Base-by-base conservation (phyloP, 2,797 vertebrate species). In the Cyclopterus lumpus region DNA sequence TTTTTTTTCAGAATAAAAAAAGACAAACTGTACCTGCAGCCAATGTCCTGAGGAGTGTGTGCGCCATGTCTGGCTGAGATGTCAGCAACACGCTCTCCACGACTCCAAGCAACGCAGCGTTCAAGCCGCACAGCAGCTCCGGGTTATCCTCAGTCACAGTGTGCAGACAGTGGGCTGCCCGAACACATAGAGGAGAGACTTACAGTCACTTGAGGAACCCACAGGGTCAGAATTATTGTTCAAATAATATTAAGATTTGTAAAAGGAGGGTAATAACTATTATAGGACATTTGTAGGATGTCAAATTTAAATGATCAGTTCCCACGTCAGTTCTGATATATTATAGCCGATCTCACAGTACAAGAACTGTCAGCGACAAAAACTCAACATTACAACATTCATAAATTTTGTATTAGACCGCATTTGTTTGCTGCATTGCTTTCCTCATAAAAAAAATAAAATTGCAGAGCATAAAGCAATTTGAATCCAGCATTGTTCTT, bases 71-170 rank as follows among this genome's bases (percentile, higher is more conserved):
- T 16, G 70, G 84, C 67, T 95, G 93, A 8, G 96, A 87, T 14
- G 95, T 94, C 65, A 96, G 67, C 90, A 99, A 88, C 69, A 95
- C 92, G 0, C 85, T 93, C 82, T 99, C 98, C 85, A 99, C 84
- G 5, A 94, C 86, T 34, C 92, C 89, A 0, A 97, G 82, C 38
- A 94, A 93, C 2, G 94, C 84, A n/a, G 86, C 34, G 81, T 93
- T 95, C 79, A 97, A 89, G 53, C 95, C 95, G 15, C 92, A 89
- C 34, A 97, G 93, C 54, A 99, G 94, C 71, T 99, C 98, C 1
- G 95, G 86, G 85, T 99, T 99, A 67, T 99, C 98, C 90, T 99
- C 98, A 0, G 97, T 97, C 87, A 99, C 97, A 2, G 96, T 97
- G 90, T 99, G 98, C 86, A 99, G 92, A 89, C 98, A 99, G 85